These are phyloP conservation scores for Apogon talboti DNA, from an alignment of 2,797 vertebrate species.

Conservation along the genomic window DNA sequence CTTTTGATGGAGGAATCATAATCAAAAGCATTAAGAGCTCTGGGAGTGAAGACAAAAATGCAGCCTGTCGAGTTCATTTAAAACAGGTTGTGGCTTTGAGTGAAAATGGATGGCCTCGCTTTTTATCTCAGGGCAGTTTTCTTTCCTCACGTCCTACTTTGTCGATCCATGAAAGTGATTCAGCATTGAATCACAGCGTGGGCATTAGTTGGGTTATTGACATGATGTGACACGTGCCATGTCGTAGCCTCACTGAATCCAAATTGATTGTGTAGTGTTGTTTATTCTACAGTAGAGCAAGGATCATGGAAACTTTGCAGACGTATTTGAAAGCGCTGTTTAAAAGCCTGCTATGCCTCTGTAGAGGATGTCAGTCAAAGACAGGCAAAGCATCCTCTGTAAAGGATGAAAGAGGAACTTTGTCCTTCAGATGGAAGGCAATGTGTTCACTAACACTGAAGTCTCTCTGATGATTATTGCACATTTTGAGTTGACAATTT, in stretches of 20 bases:
- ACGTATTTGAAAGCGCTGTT: slow-evolving; percentile 17
- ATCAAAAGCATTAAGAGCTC: slow-evolving; percentile 43
- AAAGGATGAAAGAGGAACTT: background rate
- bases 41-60: slow-evolving; percentile 33
- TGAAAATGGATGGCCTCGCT: slow-evolving; percentile 21
- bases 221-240: slow-evolving; percentile 40
- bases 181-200: slow-evolving; percentile 17
- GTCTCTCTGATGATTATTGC: slow-evolving; percentile 6
- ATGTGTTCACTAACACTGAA: too few relatives aligned
- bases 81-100: slow-evolving; percentile 26
- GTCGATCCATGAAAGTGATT: slow-evolving; percentile 31
- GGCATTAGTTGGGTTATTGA: slow-evolving; percentile 37
- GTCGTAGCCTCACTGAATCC: slow-evolving; percentile 18
- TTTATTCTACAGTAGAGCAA: slow-evolving; percentile 18
- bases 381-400: background rate
- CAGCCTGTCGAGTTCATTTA: slow-evolving; percentile 23
- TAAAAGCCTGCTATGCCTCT: slow-evolving; percentile 1
- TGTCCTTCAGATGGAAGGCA: background rate
- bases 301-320: slow-evolving; percentile 39
- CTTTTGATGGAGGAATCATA: slow-evolving; percentile 49
- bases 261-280: slow-evolving; percentile 10
- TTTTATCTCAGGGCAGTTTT: slow-evolving; percentile 44
- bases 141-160: slow-evolving; percentile 21
- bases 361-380: slow-evolving; percentile 1
- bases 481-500: slow-evolving; percentile 2